Conservation (phyloP, 1,140 invertebrate genomes). For the Drosophila aff. region DNA sequence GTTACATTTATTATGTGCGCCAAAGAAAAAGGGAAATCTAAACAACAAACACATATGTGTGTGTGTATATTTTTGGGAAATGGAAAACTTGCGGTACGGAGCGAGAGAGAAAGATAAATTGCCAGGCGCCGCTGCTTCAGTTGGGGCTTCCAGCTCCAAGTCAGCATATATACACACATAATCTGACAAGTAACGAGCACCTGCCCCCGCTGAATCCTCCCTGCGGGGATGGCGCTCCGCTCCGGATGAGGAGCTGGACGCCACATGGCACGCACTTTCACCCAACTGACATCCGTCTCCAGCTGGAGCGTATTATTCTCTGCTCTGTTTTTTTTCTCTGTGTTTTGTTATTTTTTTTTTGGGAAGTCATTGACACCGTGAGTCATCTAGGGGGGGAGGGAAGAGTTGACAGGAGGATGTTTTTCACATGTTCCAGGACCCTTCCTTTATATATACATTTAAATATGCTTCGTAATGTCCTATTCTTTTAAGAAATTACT, state of each 20-base stretch:
- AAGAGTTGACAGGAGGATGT: slow-evolving; percentile 11
- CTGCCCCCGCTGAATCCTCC: slow-evolving; percentile 29
- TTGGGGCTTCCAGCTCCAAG: slow-evolving; percentile 8
- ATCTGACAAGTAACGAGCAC: slow-evolving; percentile 78
- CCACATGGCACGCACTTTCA: slow-evolving; percentile 65
- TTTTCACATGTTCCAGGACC: neutral
- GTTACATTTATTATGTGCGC: slow-evolving; percentile 60
- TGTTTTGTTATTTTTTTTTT: neutral
- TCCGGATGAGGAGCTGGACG: slow-evolving; percentile 14
- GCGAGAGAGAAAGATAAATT: slow-evolving; percentile 65
- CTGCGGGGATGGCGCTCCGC: neutral
- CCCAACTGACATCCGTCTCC: slow-evolving; percentile 44
- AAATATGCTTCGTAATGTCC: neutral
- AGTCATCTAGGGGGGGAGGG: slow-evolving; percentile 13
- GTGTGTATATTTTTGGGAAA: slow-evolving; percentile 16
- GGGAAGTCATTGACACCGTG: slow-evolving; percentile 29
- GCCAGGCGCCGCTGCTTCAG: slow-evolving; percentile 46
- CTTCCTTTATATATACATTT: too few species aligned
- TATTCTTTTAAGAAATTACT: too few species aligned
- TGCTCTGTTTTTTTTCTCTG: neutral
- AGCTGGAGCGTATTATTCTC: slow-evolving; percentile 19
- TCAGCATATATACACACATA: slow-evolving; percentile 44
- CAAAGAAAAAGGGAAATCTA: neutral
- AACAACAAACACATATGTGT: neutral
- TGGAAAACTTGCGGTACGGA: slow-evolving; percentile 17